Evolutionary conservation across 2,888 invertebrate genomes (phyloP).

Genomic region (Elgonia sp.): DNA sequence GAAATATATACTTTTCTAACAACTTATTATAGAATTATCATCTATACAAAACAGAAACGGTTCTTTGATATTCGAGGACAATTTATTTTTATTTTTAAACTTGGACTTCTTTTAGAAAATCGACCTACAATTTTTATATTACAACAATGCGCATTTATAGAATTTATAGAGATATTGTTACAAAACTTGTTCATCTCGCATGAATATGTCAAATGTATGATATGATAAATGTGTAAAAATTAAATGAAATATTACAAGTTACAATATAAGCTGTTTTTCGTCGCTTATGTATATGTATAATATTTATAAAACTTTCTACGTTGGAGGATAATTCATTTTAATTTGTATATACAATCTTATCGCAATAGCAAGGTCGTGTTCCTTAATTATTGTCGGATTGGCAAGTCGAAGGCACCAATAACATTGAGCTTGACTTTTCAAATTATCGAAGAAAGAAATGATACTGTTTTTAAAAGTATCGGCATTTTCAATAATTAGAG

Average conservation of each 20-base stretch:
- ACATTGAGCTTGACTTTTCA: conserved; percentile 83
- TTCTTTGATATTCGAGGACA: no score
- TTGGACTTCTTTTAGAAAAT: no score
- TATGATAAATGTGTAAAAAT: conserved; percentile 58
- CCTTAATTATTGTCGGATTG: conserved; percentile 84
- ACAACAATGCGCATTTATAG: conserved; percentile 20
- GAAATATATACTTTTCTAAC: neutral
- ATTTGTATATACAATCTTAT: conserved; percentile 85
- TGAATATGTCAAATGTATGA: conserved; percentile 71
- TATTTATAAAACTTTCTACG: conserved; percentile 77
- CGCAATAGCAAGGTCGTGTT: conserved; percentile 84
- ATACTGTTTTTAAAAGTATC: conserved; percentile 78
- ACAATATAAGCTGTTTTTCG: conserved; percentile 79
- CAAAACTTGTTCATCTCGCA: conserved; percentile 47
- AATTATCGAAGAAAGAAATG: conserved; percentile 71
- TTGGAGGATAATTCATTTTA: conserved; percentile 78
- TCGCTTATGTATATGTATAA: conserved; percentile 77
- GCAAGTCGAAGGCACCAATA: conserved; percentile 86
- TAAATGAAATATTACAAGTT: conserved; percentile 81
- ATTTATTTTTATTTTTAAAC: no score
- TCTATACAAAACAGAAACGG: no score
- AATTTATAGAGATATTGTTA: conserved; percentile 35
- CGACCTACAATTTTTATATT: neutral
- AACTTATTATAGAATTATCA: neutral
- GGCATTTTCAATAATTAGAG: conserved; percentile 79